Evolutionary conservation across 2,113 vertebrate species (phyloP).

Genomic region (Tringa solitaria): DNA sequence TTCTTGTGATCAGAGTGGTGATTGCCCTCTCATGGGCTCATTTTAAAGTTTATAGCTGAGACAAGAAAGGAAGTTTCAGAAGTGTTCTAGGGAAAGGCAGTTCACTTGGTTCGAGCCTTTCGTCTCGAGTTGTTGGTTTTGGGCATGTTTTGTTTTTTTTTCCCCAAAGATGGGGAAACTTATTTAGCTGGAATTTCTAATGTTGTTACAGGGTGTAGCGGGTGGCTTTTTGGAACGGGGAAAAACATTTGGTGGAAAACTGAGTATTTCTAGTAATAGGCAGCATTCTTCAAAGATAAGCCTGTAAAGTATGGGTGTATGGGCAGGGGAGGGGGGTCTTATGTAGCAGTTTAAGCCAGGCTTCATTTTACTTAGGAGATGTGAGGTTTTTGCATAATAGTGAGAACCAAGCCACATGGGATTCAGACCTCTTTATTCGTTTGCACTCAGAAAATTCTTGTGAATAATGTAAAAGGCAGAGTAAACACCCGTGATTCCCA

Average conservation of each 20-base stretch:
- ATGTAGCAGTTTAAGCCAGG: background rate
- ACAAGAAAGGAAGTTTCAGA: background rate
- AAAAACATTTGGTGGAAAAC: background rate
- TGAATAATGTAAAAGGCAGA: slow-evolving; percentile 9
- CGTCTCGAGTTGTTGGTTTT: background rate
- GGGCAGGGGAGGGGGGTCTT: background rate
- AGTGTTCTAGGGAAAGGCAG: background rate
- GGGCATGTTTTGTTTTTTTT: background rate
- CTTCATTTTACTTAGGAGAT: background rate
- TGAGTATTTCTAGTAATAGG: background rate
- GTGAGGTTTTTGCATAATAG: background rate
- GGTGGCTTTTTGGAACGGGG: background rate
- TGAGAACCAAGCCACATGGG: background rate
- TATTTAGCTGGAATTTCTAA: background rate
- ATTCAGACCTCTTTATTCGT: background rate
- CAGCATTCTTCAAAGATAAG: background rate
- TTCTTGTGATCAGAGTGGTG: background rate
- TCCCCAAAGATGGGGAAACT: background rate
- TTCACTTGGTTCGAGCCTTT: background rate
- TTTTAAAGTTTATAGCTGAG: background rate
- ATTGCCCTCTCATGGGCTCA: background rate
- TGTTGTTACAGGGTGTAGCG: background rate
- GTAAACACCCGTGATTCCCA: background rate
- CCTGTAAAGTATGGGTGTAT: background rate
- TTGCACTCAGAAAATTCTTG: background rate